Evolutionary conservation across 2,113 vertebrate species (phyloP).

Genomic region (Chrysemys picta): DNA sequence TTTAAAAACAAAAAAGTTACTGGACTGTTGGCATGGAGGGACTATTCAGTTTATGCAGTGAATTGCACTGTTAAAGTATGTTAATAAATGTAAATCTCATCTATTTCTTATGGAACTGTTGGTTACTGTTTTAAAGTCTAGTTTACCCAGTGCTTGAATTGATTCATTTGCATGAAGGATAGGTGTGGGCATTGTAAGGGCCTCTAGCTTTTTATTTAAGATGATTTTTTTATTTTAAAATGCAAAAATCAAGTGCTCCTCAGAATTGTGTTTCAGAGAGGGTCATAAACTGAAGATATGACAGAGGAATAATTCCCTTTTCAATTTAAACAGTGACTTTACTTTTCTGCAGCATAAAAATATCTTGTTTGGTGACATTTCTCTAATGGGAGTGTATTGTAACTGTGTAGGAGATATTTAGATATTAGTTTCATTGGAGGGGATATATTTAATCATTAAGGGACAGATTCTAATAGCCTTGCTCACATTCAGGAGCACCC

Average conservation of each 20-base stretch:
- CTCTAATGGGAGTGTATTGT: neutral
- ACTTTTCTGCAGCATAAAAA: neutral
- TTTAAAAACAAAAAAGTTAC: neutral
- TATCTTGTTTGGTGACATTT: neutral
- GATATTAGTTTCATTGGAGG: neutral
- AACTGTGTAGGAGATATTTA: neutral
- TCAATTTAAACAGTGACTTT: neutral
- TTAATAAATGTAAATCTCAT: neutral
- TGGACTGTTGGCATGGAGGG: neutral
- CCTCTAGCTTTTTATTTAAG: neutral
- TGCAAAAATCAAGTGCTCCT: neutral
- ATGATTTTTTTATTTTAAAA: neutral
- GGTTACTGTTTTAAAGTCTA: neutral
- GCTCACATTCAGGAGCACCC: neutral
- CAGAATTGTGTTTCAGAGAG: neutral
- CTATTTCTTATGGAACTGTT: neutral
- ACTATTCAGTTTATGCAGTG: slow-evolving; percentile 17
- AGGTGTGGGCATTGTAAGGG: neutral
- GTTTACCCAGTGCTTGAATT: neutral
- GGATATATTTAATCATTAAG: neutral
- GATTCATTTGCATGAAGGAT: neutral
- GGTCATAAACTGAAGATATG: neutral
- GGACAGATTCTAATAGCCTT: neutral
- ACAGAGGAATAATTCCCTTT: neutral
- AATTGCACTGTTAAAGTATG: neutral